Evolutionary conservation across 2,113 vertebrate species (phyloP).

Genomic region (Phoxinus phoxinus): DNA sequence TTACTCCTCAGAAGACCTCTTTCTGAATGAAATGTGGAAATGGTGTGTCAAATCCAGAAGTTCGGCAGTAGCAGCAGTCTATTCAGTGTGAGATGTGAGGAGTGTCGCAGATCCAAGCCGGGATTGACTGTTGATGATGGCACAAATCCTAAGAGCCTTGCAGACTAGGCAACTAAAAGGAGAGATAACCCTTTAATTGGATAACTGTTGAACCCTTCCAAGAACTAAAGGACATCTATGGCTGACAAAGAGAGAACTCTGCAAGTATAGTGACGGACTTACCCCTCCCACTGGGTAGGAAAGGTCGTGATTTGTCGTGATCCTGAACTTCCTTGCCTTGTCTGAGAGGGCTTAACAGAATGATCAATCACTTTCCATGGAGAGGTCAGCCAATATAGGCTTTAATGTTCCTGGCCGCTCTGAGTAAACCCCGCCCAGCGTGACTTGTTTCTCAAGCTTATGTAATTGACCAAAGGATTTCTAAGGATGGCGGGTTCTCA

Average conservation of each 20-base stretch:
- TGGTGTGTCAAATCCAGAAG: not conserved
- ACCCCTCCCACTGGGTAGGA: not conserved
- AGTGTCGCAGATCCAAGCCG: constrained; percentile 38
- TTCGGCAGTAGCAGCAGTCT: constrained; percentile 21
- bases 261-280: not conserved
- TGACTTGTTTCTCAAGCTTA: not conserved
- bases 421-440: not conserved
- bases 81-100: not conserved
- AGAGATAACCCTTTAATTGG: constrained; percentile 75
- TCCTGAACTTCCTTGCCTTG: not conserved
- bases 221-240: constrained; percentile 53
- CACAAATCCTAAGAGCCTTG: constrained; percentile 53
- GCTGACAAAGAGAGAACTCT: not conserved
- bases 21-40: not conserved
- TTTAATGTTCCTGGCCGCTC: not conserved
- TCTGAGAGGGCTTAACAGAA: constrained; percentile 2
- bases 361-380: not conserved
- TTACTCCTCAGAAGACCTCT: constrained; percentile 55
- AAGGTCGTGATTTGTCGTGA: not conserved
- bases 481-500: not conserved
- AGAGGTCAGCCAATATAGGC: constrained; percentile 9
- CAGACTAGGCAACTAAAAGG: constrained; percentile 60
- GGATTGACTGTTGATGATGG: constrained; percentile 52
- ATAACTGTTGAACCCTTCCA: constrained; percentile 66
- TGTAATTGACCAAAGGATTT: not conserved